phyloP scores from a whole-genome alignment of 2,888 invertebrate genomes.

The Trisateles emortualis region DNA sequence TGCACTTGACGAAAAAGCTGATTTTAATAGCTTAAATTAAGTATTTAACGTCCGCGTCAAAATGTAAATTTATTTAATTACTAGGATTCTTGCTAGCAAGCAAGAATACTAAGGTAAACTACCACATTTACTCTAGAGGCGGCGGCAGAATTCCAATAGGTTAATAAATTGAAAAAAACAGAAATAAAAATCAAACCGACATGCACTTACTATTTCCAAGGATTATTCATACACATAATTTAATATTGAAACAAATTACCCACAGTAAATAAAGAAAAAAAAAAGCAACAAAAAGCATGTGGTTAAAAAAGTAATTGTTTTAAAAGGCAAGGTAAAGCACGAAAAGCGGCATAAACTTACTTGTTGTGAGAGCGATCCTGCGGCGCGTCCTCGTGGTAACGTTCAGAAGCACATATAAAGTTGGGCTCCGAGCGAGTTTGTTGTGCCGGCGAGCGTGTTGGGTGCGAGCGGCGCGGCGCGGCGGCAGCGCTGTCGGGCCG shows the following conservation, averaged over 20 bases:
- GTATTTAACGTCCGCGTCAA: not conserved
- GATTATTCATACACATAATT: not conserved
- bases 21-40: not conserved
- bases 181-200: not conserved
- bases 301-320: slow-evolving; percentile 18
- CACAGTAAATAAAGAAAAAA: not conserved
- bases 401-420: slow-evolving; percentile 65
- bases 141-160: too few relatives aligned
- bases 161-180: too few relatives aligned
- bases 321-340: slow-evolving; percentile 15
- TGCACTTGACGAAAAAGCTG: not conserved
- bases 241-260: not conserved
- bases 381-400: slow-evolving; percentile 42
- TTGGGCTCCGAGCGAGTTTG: slow-evolving; percentile 67
- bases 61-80: not conserved
- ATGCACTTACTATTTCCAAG: not conserved
- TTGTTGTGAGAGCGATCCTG: slow-evolving; percentile 48
- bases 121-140: too few relatives aligned
- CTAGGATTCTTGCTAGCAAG: not conserved
- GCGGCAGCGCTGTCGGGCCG: slow-evolving; percentile 37
- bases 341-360: slow-evolving; percentile 60
- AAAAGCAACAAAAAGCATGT: slow-evolving; percentile 6
- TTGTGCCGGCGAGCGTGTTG: slow-evolving; percentile 69
- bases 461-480: slow-evolving; percentile 44
- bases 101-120: too few relatives aligned